Percentiles rank a stretch among this genome's conserved stretches.
Conservation (phyloP, 37 sponge, comb jelly and placozoan genomes). For the Lycopodina hypogea region DNA sequence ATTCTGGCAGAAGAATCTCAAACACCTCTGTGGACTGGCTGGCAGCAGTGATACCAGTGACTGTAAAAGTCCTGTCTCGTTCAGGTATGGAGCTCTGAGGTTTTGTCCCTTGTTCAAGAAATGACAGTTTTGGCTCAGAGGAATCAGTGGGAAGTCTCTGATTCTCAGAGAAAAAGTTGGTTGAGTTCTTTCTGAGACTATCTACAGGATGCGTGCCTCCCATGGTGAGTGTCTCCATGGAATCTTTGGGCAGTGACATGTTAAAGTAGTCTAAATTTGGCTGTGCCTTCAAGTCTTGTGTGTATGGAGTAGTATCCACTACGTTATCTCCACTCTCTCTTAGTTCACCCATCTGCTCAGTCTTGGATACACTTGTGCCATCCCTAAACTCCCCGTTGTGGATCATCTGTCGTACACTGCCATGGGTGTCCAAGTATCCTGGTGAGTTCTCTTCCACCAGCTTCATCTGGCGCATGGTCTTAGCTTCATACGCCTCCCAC, state of each 20-base stretch:
- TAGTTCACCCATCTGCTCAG: background rate
- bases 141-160: background rate
- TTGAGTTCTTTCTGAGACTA: background rate
- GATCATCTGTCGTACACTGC: constrained; percentile 30
- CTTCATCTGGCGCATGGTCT: constrained; percentile 57
- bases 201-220: background rate
- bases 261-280: background rate
- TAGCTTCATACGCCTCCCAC: constrained; percentile 65
- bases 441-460: constrained; percentile 29
- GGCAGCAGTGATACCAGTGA: background rate
- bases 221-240: background rate
- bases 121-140: background rate
- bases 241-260: background rate
- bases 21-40: background rate
- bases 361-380: constrained; percentile 32
- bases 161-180: constrained; percentile 6
- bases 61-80: constrained; percentile 10
- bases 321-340: background rate
- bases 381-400: constrained; percentile 38
- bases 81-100: background rate
- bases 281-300: constrained; percentile 16
- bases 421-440: constrained; percentile 36
- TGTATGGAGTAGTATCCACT: constrained; percentile 3
- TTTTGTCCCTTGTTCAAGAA: background rate
- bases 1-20: background rate